Evolutionary conservation across 1,140 invertebrate species (phyloP).

Genomic region (Catajapyx aquilonaris): DNA sequence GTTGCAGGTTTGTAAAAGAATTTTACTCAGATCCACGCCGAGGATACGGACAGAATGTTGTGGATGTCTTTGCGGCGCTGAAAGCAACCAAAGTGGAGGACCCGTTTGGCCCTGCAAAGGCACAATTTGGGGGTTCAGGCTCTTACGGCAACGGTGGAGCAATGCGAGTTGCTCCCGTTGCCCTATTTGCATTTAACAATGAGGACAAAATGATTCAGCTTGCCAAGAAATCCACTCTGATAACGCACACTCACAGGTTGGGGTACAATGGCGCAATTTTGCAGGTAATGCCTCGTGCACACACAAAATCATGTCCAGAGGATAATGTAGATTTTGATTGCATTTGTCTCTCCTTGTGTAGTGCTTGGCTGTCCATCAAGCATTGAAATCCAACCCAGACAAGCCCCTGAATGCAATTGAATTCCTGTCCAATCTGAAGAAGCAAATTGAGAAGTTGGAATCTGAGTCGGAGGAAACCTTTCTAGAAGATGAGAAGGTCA

Average conservation of each 20-base stretch:
- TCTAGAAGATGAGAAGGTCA: conserved; percentile 18
- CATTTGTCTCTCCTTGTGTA: neutral
- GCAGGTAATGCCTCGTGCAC: conserved; percentile 20
- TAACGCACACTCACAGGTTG: conserved; percentile 50
- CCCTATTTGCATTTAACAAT: conserved; percentile 35
- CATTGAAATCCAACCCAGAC: neutral
- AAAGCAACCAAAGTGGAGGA: conserved; percentile 32
- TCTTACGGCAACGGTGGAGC: conserved; percentile 59
- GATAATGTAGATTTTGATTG: neutral
- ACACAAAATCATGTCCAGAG: conserved; percentile 1
- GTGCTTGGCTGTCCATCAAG: no score
- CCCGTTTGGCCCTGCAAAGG: conserved; percentile 35
- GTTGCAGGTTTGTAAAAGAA: conserved; percentile 34
- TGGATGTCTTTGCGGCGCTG: conserved; percentile 39
- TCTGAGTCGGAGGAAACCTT: conserved; percentile 26
- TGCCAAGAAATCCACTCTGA: conserved; percentile 25
- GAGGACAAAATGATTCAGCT: conserved; percentile 27
- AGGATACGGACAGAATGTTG: conserved; percentile 40
- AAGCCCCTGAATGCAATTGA: conserved; percentile 3
- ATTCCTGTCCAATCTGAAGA: no score
- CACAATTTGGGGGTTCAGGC: conserved; percentile 46
- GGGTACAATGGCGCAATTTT: no score
- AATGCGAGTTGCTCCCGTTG: conserved; percentile 50
- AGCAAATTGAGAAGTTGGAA: conserved; percentile 25
- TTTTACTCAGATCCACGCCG: conserved; percentile 38